Evolutionary conservation across 2,888 invertebrate species (phyloP).

Genomic region (Acrocyrtus sp.): DNA sequence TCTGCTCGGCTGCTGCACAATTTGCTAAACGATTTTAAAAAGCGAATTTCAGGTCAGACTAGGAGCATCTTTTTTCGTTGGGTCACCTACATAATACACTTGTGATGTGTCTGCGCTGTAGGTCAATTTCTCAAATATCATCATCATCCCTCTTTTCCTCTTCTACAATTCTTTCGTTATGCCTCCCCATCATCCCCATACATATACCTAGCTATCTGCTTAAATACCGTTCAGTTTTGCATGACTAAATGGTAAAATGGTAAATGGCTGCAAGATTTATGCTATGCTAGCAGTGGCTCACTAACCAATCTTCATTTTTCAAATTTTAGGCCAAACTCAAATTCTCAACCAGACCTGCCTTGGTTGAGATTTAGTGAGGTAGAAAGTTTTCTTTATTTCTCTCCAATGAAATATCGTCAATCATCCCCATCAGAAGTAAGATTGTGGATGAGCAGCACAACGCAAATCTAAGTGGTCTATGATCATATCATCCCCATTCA

Average conservation of each 20-base stretch:
- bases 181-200: no score
- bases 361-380: constrained; percentile 22
- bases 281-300: no score
- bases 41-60: constrained; percentile 46
- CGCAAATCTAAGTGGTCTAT: no score
- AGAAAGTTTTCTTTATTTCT: no score
- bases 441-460: no score
- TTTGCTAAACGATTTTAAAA: constrained; percentile 25
- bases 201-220: no score
- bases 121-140: constrained; percentile 38
- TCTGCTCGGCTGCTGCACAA: constrained; percentile 5
- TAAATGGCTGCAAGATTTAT: constrained; percentile 5
- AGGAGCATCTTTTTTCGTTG: constrained; percentile 43
- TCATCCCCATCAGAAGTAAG: no score
- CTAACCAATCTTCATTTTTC: constrained; percentile 48
- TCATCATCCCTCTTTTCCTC: no score
- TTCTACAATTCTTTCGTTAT: no score
- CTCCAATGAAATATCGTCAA: no score
- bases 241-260: constrained; percentile 16
- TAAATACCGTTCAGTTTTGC: no score
- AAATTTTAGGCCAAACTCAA: constrained; percentile 49
- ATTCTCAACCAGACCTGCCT: constrained; percentile 45
- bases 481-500: no score
- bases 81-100: constrained; percentile 42
- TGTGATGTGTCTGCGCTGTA: constrained; percentile 30